phyloP scores from a whole-genome alignment of 2,113 vertebrate genomes.

The Tricholaema leucomelas region DNA sequence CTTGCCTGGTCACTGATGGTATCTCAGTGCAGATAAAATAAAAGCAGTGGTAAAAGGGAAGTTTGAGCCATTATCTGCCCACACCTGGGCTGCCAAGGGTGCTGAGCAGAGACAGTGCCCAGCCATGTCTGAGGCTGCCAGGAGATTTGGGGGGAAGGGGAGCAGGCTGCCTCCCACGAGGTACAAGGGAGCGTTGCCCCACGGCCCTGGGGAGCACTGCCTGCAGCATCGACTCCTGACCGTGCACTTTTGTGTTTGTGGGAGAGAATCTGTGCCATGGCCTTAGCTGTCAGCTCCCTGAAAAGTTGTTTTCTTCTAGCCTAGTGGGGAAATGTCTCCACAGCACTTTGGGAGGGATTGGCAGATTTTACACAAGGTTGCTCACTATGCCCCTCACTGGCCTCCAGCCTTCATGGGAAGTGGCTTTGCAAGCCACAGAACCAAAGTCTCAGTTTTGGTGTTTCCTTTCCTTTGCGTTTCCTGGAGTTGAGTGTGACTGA shows the following conservation, averaged over 20 bases:
- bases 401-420: background rate
- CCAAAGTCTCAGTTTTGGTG: background rate
- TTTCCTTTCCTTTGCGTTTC: background rate
- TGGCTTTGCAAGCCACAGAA: background rate
- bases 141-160: background rate
- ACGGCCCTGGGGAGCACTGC: background rate
- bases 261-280: fast-evolving
- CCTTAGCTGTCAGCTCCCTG: background rate
- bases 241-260: fast-evolving
- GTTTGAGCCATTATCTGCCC: background rate
- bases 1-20: slow-evolving; percentile 65
- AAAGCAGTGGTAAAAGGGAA: slow-evolving; percentile 45
- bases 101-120: fast-evolving
- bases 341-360: background rate
- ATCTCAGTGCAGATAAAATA: slow-evolving; percentile 60
- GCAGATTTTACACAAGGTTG: background rate
- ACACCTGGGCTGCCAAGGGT: background rate
- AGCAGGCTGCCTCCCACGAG: background rate
- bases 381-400: background rate
- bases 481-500: background rate
- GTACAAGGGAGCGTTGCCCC: background rate
- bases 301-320: background rate
- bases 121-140: fast-evolving
- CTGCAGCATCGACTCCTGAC: fast-evolving
- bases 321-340: background rate